Percentiles rank a stretch among this genome's conserved stretches.
These are phyloP conservation scores for Mungos mungo DNA, from an alignment of 2,113 vertebrate genomes.

Conservation along the genomic window DNA sequence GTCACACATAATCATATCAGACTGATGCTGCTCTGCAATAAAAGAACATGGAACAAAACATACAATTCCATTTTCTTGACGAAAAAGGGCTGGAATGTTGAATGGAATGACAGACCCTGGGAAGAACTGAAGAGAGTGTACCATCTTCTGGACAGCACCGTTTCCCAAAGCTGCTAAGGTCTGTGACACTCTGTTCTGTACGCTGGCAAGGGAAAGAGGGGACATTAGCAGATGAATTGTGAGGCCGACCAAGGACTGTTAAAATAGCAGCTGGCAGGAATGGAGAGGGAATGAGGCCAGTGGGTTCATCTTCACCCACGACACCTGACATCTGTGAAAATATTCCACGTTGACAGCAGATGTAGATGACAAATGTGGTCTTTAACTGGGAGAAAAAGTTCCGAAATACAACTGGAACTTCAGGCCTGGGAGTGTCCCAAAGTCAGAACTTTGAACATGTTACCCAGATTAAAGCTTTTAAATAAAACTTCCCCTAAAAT, in stretches of 20 bases:
- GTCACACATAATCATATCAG: neutral
- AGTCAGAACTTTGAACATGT: neutral
- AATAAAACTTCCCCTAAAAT: neutral
- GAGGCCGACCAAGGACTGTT: neutral
- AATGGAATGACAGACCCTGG: neutral
- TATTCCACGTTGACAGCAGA: neutral
- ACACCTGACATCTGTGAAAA: neutral
- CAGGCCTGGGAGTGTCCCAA: neutral
- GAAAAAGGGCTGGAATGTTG: neutral
- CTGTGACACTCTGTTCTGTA: neutral
- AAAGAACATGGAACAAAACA: neutral
- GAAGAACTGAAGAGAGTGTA: neutral
- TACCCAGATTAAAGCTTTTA: neutral
- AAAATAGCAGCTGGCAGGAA: neutral
- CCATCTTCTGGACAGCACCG: neutral
- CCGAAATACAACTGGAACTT: neutral
- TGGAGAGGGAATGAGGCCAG: neutral
- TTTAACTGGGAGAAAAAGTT: neutral
- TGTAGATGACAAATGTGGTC: neutral
- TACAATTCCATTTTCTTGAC: neutral
- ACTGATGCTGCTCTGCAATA: neutral
- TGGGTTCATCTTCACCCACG: neutral
- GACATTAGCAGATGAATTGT: neutral
- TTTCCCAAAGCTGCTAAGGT: neutral
- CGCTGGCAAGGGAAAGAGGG: neutral